Evolutionary conservation across 2,113 vertebrate genomes (phyloP).

Genomic region (Ibidorhyncha struthersii): DNA sequence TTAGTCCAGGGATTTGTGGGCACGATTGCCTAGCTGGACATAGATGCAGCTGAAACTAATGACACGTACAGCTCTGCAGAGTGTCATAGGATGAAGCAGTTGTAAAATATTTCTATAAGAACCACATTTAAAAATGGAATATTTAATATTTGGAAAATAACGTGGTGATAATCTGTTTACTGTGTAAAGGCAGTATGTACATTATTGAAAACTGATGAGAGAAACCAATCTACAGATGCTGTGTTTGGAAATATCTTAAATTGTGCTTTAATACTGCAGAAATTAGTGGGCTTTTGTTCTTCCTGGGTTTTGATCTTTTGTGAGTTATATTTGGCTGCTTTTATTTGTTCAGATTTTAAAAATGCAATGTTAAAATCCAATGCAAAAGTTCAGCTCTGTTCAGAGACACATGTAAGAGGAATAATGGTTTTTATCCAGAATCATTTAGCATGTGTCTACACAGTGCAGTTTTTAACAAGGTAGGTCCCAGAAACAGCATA

Average conservation of each 20-base stretch:
- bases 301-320: neutral
- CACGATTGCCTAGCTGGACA: neutral
- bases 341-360: neutral
- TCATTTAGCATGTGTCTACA: neutral
- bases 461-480: neutral
- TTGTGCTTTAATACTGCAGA: neutral
- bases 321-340: neutral
- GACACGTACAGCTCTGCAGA: neutral
- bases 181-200: neutral
- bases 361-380: neutral
- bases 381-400: neutral
- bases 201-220: neutral
- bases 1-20: neutral
- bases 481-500: neutral
- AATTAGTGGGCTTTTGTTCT: neutral
- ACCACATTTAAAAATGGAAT: neutral
- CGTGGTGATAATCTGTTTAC: neutral
- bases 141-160: neutral
- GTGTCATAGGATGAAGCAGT: neutral
- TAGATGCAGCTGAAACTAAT: neutral
- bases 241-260: neutral
- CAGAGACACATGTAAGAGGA: neutral
- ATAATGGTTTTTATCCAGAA: neutral
- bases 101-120: neutral
- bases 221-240: neutral